Percentiles rank a stretch among this genome's conserved stretches.
Evolutionary conservation across 1,140 invertebrate species (phyloP).

Genomic region (Chrysopa pallens): DNA sequence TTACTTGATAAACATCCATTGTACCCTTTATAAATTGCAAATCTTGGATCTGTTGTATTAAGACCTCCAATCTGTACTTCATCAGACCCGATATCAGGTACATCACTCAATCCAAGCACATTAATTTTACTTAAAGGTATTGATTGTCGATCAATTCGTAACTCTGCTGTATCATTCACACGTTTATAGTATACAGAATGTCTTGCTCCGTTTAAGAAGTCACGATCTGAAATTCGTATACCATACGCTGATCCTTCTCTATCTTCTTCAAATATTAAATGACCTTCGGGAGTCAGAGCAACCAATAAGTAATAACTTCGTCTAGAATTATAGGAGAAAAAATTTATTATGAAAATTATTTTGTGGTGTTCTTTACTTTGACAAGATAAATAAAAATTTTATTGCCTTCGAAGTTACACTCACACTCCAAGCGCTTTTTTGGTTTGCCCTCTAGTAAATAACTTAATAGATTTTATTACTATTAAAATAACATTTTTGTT

Average conservation of each 20-base stretch:
- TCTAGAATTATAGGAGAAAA: constrained; percentile 26
- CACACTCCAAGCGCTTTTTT: no score
- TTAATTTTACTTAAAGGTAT: constrained; percentile 46
- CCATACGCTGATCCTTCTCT: constrained; percentile 49
- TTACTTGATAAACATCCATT: constrained; percentile 79
- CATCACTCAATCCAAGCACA: constrained; percentile 40
- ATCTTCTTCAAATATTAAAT: constrained; percentile 70
- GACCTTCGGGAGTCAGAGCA: constrained; percentile 60
- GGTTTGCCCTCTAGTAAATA: no score
- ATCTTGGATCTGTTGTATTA: constrained; percentile 60
- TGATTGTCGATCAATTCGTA: constrained; percentile 57
- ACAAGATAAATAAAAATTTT: no score
- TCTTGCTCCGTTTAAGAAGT: constrained; percentile 63
- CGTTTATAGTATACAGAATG: constrained; percentile 74
- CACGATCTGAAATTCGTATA: constrained; percentile 49
- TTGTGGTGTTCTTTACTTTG: no score
- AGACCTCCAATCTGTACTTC: constrained; percentile 74
- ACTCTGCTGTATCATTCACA: constrained; percentile 44
- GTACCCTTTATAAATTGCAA: constrained; percentile 66
- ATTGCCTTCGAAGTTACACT: no score
- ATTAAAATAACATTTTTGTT: not conserved
- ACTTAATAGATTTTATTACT: no score
- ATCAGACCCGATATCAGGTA: constrained; percentile 44
- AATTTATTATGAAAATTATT: not conserved
- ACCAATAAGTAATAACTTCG: constrained; percentile 68